These are phyloP conservation scores for Spisula solida DNA, from an alignment of 2,888 invertebrate genomes.

Conservation along the genomic window DNA sequence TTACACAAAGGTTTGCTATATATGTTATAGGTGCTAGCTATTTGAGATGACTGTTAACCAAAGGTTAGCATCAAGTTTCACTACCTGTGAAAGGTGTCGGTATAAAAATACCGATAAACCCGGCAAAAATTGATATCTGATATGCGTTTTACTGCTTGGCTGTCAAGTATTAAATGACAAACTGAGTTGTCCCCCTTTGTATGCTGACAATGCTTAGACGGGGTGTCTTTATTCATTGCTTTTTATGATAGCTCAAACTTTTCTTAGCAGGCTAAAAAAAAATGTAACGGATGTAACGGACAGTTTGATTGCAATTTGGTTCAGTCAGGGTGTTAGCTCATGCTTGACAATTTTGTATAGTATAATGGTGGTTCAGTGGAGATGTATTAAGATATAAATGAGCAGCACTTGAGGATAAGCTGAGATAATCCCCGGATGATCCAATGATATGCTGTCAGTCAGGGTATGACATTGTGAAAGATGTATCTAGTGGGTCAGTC, in stretches of 20 bases:
- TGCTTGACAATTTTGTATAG: background rate
- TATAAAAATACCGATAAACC: no score
- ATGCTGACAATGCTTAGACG: background rate
- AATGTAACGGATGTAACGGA: background rate
- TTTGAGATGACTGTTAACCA: no score
- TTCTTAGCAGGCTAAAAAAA: background rate
- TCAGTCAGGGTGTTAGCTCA: background rate
- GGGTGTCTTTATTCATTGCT: background rate
- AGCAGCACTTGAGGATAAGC: constrained; percentile 38
- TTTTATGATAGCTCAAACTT: background rate
- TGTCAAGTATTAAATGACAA: background rate
- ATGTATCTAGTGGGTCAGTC: background rate
- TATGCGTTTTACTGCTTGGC: background rate
- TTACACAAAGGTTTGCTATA: no score
- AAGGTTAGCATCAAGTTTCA: no score
- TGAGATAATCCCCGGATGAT: constrained; percentile 29
- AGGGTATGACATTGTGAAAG: background rate
- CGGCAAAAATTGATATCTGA: no score
- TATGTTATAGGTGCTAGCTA: no score
- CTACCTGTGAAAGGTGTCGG: no score
- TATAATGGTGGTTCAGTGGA: background rate
- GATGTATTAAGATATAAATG: background rate
- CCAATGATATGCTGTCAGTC: constrained; percentile 4
- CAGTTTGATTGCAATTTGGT: background rate
- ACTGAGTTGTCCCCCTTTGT: background rate